Percentiles rank a stretch among this genome's conserved stretches.
phyloP scores from a whole-genome alignment of 2,888 invertebrate genomes.

The Agrotis ipsilon region DNA sequence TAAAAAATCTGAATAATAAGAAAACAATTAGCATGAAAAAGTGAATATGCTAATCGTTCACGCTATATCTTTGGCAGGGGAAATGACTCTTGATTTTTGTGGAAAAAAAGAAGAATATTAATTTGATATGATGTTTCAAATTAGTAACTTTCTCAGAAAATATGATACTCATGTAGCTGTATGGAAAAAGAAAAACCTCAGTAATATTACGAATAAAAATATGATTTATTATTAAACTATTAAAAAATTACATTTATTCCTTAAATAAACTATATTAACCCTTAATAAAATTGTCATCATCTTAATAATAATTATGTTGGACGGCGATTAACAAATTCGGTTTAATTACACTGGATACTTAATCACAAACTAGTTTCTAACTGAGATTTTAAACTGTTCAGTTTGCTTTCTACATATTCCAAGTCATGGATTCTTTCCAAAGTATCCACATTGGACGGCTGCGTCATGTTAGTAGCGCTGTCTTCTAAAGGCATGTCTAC shows the following conservation, averaged over 20 bases:
- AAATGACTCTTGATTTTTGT: background rate
- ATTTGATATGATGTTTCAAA: too few species aligned
- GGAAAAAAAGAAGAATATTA: too few species aligned
- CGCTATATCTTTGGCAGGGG: slow-evolving; percentile 1
- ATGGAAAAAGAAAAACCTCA: too few species aligned
- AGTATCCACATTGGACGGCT: slow-evolving; percentile 82
- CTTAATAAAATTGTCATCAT: slow-evolving; percentile 16
- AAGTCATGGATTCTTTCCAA: slow-evolving; percentile 87
- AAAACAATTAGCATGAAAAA: slow-evolving; percentile 30
- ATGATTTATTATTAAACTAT: slow-evolving; percentile 34
- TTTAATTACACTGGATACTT: background rate
- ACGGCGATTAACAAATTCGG: slow-evolving; percentile 22
- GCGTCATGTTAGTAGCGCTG: slow-evolving; percentile 70
- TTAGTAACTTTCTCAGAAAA: too few species aligned
- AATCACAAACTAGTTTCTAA: slow-evolving; percentile 82
- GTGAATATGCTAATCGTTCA: slow-evolving; percentile 31
- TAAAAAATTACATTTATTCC: slow-evolving; percentile 21
- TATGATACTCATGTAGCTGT: too few species aligned
- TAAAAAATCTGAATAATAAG: slow-evolving; percentile 44
- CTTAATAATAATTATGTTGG: slow-evolving; percentile 28
- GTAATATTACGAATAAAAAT: slow-evolving; percentile 13
- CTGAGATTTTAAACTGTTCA: slow-evolving; percentile 81
- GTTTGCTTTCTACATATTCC: slow-evolving; percentile 83
- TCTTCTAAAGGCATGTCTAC: slow-evolving; percentile 69
- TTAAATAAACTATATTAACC: slow-evolving; percentile 21